Evolutionary conservation across 37 sponge, comb jelly and placozoan species (phyloP), one percentile per base, ranked within the genome.

Genomic region (Axinella damicornis): DNA sequence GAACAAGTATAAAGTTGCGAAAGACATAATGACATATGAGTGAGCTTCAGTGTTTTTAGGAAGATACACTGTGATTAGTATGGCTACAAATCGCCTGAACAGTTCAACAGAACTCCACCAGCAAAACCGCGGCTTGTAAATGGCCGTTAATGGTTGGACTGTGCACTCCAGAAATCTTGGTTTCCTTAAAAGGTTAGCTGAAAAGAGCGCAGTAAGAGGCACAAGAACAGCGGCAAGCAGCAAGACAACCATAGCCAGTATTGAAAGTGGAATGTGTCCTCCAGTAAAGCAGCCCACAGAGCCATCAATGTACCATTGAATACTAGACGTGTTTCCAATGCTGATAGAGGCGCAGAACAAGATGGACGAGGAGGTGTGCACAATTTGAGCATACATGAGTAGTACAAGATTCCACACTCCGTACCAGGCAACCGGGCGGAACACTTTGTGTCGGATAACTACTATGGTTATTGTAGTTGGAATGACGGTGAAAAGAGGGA

Each of bases 261-360:
- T 33, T 2, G 66, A 74, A 5, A 92, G 80, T 11, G 80, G 84
- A 60, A 64, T 46, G 39, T 92, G 92, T 5, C 69, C 74, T 21
- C 88, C 87, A 36, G 40, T 61, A 63, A 92, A 92, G 60, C 92
- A 92, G 41, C 64, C 55, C 25, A 81, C 58, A 65, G 61, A 53
- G 17, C 92, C 92, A 83, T 77, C 57, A 33, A 82, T 30, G 38
- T 75, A 83, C 92, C 92, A 92, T n/a, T 69, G 40, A n/a, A n/a
- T n/a, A 38, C 57, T 56, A 60, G n/a, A n/a, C n/a, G n/a, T n/a
- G n/a, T n/a, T n/a, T n/a, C n/a, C n/a, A n/a, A n/a, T n/a, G 30
- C 78, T 65, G 19, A 91, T 31, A 18, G 28, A 22, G 1, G 92
- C 88, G 63, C 92, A 92, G 79, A 87, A 83, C 25, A 92, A 72